These are phyloP conservation scores for Brachionichthys hirsutus DNA, from an alignment of 2,113 vertebrate genomes.

Conservation along the genomic window DNA sequence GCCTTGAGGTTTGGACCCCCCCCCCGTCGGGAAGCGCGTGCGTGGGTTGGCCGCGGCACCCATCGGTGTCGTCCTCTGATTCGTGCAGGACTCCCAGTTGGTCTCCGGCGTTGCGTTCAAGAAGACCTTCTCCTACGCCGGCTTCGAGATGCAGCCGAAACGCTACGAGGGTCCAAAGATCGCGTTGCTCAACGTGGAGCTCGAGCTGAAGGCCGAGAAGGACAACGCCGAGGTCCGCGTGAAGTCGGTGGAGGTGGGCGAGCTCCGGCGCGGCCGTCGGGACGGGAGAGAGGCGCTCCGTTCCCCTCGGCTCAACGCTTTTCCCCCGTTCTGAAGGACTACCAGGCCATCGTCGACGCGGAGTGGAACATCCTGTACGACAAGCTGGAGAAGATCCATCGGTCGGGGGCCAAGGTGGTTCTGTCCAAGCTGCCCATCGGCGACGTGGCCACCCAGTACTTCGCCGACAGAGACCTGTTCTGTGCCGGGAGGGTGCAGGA, in stretches of 20 bases:
- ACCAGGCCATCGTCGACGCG: conserved; percentile 96
- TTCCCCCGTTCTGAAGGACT: conserved; percentile 79
- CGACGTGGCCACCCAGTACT: conserved; percentile 96
- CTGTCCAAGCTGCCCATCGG: conserved; percentile 95
- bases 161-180: conserved; percentile 88
- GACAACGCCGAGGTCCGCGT: conserved; percentile 95
- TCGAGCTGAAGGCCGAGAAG: conserved; percentile 97
- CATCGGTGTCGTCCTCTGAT: background rate
- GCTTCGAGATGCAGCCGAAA: conserved; percentile 99
- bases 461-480: conserved; percentile 96
- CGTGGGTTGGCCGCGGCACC: background rate
- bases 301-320: rapidly evolving
- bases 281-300: background rate
- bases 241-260: conserved; percentile 85
- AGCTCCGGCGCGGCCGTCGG: background rate
- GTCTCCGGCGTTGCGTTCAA: conserved; percentile 95
- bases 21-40: background rate
- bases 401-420: conserved; percentile 93
- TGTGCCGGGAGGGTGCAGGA: conserved; percentile 94
- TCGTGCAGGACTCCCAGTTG: conserved; percentile 87
- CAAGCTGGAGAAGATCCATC: conserved; percentile 92
- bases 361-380: conserved; percentile 98
- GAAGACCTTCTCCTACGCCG: conserved; percentile 97
- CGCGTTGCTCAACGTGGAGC: conserved; percentile 91
- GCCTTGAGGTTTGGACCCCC: conserved; percentile 81